Evolutionary conservation across 2,113 vertebrate genomes (phyloP).

Genomic region (Petrocephalus microphthalmus): DNA sequence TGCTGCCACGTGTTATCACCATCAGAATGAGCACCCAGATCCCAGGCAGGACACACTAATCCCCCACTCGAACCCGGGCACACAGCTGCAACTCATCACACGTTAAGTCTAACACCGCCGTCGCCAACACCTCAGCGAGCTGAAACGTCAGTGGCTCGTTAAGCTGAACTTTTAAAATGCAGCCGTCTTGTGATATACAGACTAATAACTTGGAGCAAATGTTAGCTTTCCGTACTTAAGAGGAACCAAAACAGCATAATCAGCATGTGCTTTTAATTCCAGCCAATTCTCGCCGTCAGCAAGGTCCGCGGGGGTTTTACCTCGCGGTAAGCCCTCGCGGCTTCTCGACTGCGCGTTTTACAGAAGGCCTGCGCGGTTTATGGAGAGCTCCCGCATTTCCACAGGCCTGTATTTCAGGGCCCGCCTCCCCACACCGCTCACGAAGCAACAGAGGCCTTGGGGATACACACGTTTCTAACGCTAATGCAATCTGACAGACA

Average conservation of each 20-base stretch:
- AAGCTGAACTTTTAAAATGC: not conserved
- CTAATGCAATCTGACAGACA: not conserved
- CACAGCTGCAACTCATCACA: not conserved
- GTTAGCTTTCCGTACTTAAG: not conserved
- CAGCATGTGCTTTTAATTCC: not conserved
- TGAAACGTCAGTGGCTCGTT: not conserved
- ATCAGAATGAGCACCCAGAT: not conserved
- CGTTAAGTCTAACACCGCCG: not conserved
- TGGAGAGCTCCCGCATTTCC: not conserved
- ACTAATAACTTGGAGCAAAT: not conserved
- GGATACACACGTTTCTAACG: not conserved
- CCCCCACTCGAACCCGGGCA: not conserved
- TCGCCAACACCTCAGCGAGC: not conserved
- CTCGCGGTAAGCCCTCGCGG: not conserved
- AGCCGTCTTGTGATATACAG: not conserved
- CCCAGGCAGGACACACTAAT: not conserved
- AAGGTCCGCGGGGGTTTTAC: not conserved
- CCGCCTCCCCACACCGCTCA: not conserved
- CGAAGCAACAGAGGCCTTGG: not conserved
- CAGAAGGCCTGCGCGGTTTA: not conserved
- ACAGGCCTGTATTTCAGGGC: not conserved
- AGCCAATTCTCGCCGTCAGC: not conserved
- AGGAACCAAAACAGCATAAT: not conserved
- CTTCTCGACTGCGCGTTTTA: not conserved
- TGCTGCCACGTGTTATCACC: not conserved